phyloP scores from a whole-genome alignment of 2,888 invertebrate species.

The Lumbricus terrestris region DNA sequence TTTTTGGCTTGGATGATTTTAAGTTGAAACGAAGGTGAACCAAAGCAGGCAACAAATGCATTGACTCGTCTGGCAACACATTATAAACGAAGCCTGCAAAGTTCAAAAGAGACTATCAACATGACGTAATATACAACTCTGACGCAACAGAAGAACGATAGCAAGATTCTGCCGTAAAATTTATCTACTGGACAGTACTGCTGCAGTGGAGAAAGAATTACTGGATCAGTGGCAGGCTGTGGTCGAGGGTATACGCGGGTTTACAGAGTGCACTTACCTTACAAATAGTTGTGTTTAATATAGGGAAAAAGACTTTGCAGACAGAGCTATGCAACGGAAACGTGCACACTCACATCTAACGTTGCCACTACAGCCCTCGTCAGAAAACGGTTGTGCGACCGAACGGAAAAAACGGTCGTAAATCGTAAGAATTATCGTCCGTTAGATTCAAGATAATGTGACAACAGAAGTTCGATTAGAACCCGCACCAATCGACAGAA shows the following conservation, averaged over 20 bases:
- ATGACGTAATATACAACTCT: not conserved
- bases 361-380: no score
- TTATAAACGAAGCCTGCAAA: not conserved
- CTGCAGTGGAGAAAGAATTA: not conserved
- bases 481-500: not conserved
- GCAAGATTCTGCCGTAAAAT: not conserved
- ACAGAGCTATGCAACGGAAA: no score
- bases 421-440: not conserved
- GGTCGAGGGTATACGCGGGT: no score
- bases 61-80: not conserved
- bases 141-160: not conserved
- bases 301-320: no score
- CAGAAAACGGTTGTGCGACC: not conserved
- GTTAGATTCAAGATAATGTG: not conserved
- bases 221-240: not conserved
- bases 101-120: not conserved
- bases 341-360: no score
- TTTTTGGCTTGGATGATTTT: not conserved
- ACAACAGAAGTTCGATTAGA: not conserved
- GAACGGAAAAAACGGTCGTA: not conserved
- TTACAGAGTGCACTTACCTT: no score
- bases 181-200: not conserved
- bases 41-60: not conserved
- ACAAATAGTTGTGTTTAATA: no score
- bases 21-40: not conserved